Base-by-base conservation (phyloP, 2,113 vertebrate species). In the Leiothrix lutea region DNA sequence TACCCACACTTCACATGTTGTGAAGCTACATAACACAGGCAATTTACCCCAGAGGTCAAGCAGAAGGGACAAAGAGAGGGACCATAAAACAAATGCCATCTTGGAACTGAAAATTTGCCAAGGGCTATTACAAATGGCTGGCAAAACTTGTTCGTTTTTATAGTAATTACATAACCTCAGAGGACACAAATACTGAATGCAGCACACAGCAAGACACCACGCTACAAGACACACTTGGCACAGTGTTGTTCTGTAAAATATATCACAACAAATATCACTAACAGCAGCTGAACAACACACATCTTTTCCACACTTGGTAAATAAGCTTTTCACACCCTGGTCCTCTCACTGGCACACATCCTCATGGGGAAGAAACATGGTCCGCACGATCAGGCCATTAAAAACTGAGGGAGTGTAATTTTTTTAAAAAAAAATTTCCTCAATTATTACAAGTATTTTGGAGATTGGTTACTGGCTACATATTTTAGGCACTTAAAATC, bases 91-190 rank as follows among this genome's bases (percentile, higher is more conserved):
- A 12, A 86, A 92, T 40, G 60, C 21, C 58, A 47, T 81, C 56
- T 77, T 80, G 64, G 51, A 85, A 67, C 51, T 48, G 64, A 92
- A 62, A 56, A 62, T 50, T 48, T 92, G 93, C 93, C 81, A 92
- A 73, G 14, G 82, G 85, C 90, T 66, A 57, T 73, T 71, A 54
- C 2, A 92, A 83, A 83, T 36, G 51, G 60, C 88, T 80, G 80
- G 79, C 77, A 83, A 90, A 94, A 91, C 79, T 94, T 81, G 84
- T 28, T 83, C 31, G 31, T 77, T 95, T 90, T 67, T 78, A 60
- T 29, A 92, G 72, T 82, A 90, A 95, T 94, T 82, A 95, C 58
- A 62, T 65, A 95, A 95, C 62, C 73, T 72, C 78, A n/a, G 50
- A 96, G 48, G 51, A 77, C 42, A 36, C 40, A 47, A 82, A 70